These are phyloP conservation scores for Nemotelus nigrinus DNA, from an alignment of 2,888 invertebrate genomes.

Conservation along the genomic window DNA sequence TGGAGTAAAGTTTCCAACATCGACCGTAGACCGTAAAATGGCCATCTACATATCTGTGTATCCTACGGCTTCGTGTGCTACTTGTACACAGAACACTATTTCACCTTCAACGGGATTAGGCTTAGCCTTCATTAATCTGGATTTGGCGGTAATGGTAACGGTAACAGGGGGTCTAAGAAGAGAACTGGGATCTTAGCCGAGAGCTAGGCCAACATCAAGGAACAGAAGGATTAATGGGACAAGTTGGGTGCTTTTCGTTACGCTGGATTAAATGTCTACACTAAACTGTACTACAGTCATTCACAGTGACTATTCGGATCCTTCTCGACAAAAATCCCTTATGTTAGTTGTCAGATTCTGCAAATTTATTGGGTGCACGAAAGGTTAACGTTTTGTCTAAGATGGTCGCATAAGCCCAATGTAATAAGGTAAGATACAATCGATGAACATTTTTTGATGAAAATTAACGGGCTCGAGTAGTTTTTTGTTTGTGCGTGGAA, in stretches of 20 bases:
- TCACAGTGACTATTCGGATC: constrained; percentile 26
- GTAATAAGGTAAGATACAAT: constrained; percentile 27
- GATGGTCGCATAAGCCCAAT: neutral
- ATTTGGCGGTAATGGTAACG: constrained; percentile 38
- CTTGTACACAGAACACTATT: constrained; percentile 32
- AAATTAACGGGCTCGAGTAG: neutral
- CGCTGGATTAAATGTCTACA: constrained; percentile 42
- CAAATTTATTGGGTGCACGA: constrained; percentile 35
- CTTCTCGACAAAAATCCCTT: constrained; percentile 38
- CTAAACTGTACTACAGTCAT: constrained; percentile 39
- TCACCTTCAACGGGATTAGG: constrained; percentile 36
- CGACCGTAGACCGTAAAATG: neutral
- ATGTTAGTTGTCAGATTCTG: constrained; percentile 43
- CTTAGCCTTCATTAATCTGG: constrained; percentile 45
- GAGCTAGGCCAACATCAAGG: constrained; percentile 23
- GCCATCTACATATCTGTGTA: constrained; percentile 4
- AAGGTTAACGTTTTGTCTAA: constrained; percentile 36
- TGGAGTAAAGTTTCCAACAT: neutral
- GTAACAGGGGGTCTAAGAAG: constrained; percentile 4
- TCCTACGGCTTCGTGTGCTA: neutral
- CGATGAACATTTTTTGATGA: neutral
- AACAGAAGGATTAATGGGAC: constrained; percentile 43
- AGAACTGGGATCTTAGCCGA: constrained; percentile 25
- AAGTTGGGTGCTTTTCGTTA: constrained; percentile 41
- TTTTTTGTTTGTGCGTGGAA: neutral